Evolutionary conservation across 2,888 invertebrate species (phyloP), one percentile per base, ranked within the genome.

Genomic region (Aromia moschata): DNA sequence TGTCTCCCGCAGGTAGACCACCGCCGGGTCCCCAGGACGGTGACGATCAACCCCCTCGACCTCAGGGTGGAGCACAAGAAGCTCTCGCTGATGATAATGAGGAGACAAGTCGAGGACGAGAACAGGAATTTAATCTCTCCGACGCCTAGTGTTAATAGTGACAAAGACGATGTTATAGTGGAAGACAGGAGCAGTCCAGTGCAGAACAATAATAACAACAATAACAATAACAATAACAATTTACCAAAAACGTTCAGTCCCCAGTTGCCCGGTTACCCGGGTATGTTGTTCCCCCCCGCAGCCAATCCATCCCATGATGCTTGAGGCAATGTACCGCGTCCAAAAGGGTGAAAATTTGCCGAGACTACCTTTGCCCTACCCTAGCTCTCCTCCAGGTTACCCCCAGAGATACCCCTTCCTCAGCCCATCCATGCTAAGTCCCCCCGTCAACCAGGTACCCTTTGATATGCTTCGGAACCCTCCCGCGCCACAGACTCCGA

Each of bases 41-140:
- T n/a, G 82, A 84, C 52, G 92, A 93, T 77, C 92, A 94, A 77
- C 96, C 96, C n/a, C 0, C 84, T 96, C 58, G 96, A 96, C 81
- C 85, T 96, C 58, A 87, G 95, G 75, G 87, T 95, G 71, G 91
- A 92, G 61, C 91, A 91, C 80, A 94, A 95, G 79, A 91, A 94
- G 80, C 75, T 81, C 18, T 79, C 80, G 3, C 68, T 82, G 45
- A 73, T 78, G 56, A 74, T 80, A 37, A 74, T 78, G 56, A 82
- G 86, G 41, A 82, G 82, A 57, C 80, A 83, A 77, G 82, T 92
- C n/a, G 90, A 93, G 79, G 94, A 94, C 80, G 94, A 94, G 81
- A 94, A 94, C 80, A 90, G 92, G 78, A 94, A 94, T 81, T 84
- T 93, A 62, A 90, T 93, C 67, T 86, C 87, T 25, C 86, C 86